phyloP scores from a whole-genome alignment of 2,888 invertebrate genomes.

The Seira musarum region DNA sequence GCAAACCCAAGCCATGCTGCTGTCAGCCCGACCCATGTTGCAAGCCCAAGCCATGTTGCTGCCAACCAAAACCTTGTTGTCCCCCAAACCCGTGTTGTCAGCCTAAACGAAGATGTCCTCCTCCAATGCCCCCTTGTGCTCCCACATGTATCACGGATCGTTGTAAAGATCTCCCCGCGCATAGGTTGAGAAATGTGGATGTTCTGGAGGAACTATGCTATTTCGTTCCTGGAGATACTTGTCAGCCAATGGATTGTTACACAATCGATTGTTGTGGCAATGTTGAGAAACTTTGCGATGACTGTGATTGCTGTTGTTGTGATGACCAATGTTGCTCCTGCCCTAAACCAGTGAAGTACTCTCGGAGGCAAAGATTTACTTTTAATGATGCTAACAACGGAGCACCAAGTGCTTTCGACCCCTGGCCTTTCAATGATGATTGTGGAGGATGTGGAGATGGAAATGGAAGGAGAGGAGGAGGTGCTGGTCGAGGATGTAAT shows the following conservation, averaged over 20 bases:
- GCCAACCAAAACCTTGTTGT: not conserved
- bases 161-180: constrained; percentile 39
- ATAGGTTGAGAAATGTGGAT: constrained; percentile 54
- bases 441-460: constrained; percentile 16
- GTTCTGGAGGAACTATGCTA: constrained; percentile 56
- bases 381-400: constrained; percentile 40
- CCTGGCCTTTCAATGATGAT: constrained; percentile 39
- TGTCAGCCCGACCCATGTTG: not conserved
- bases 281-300: constrained; percentile 23
- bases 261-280: constrained; percentile 48
- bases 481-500: constrained; percentile 13
- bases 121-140: constrained; percentile 26
- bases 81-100: not conserved
- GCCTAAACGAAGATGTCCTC: not conserved
- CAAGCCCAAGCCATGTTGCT: not conserved
- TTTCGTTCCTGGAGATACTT: constrained; percentile 45
- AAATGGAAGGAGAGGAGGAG: constrained; percentile 4
- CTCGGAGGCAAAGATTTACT: constrained; percentile 57
- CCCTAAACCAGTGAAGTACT: constrained; percentile 56
- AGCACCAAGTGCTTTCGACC: constrained; percentile 14
- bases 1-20: not conserved
- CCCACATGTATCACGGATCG: constrained; percentile 17
- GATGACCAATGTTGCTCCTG: constrained; percentile 9
- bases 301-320: constrained; percentile 4
- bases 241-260: constrained; percentile 40